These are phyloP conservation scores for Invenusta paracnida DNA, from an alignment of 2,888 invertebrate genomes.

Conservation along the genomic window DNA sequence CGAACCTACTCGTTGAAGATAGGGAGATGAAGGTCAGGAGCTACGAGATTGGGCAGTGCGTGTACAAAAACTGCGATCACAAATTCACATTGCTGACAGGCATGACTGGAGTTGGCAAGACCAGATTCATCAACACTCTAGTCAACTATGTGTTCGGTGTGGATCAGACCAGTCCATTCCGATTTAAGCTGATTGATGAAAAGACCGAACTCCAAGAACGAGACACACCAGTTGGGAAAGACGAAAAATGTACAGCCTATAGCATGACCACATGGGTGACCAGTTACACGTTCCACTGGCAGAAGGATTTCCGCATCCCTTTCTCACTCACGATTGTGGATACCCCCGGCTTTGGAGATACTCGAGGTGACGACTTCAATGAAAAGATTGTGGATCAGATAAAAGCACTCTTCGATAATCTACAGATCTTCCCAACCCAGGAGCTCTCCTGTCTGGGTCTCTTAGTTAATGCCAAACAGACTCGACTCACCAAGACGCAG, in stretches of 20 bases:
- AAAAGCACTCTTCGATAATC: constrained; percentile 32
- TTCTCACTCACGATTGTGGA: no score
- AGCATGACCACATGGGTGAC: no score
- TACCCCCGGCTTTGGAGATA: constrained; percentile 41
- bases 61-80: no score
- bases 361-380: no score
- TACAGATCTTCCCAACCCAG: constrained; percentile 19
- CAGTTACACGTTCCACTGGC: constrained; percentile 19
- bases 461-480: constrained; percentile 46
- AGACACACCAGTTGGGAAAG: background rate
- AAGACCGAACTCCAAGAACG: background rate
- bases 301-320: no score
- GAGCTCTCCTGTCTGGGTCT: constrained; percentile 45
- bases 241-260: constrained; percentile 13
- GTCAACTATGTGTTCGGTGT: constrained; percentile 38
- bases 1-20: no score
- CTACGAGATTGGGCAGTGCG: no score
- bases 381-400: no score
- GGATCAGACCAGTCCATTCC: constrained; percentile 30
- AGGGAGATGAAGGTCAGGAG: no score
- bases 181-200: background rate
- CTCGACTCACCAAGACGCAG: background rate
- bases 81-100: constrained; percentile 40
- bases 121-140: constrained; percentile 33
- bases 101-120: constrained; percentile 38